Evolutionary conservation across 1,140 invertebrate species (phyloP), one percentile per base, ranked within the genome.

Genomic region (Nasonia vitripennis): DNA sequence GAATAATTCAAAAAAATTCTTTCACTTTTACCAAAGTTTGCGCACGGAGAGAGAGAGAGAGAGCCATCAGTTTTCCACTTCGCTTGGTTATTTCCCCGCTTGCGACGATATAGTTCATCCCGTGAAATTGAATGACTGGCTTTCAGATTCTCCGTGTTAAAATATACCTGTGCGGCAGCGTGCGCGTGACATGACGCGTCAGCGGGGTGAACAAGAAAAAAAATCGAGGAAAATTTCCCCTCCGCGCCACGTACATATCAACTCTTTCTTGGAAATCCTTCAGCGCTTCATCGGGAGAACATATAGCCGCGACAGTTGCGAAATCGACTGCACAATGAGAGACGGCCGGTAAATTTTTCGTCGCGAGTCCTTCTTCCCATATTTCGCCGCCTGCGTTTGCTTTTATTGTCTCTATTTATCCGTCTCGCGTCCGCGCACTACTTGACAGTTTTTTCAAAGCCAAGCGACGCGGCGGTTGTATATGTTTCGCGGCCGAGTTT

Each of bases 51-150:
- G 70, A 85, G n/a, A 81, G 77, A 79, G 17, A 20, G 31, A 79
- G 23, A 68, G 51, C 0, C 48, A 51, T 62, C 45, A 34, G 31
- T 62, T 78, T 78, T 78, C 27, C 77, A 27, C 48, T 31, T 55
- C 51, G 31, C 55, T 67, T 79, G 9, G 17, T 37, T 23, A 67
- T 79, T 62, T 67, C 70, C 12, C 62, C 7, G 67, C 23, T n/a
- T n/a, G n/a, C 7, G 67, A 12, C 34, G 67, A 27, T 27, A 80
- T 68, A 80, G 62, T 34, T 70, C 78, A 70, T 80, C 37, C 78
- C 55, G 55, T 80, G 31, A 80, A 80, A 80, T 80, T 80, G 67
- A 80, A 80, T 80, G 78, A 23, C 67, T 70, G n/a, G 77, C 51
- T 62, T 55, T 78, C 48, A 34, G 55, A 67, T 78, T 78, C 34